A percentile compares a stretch with the other conserved stretches of the same genome.
phyloP scores from a whole-genome alignment of 2,797 vertebrate species.

The Nannoperca obscura region DNA sequence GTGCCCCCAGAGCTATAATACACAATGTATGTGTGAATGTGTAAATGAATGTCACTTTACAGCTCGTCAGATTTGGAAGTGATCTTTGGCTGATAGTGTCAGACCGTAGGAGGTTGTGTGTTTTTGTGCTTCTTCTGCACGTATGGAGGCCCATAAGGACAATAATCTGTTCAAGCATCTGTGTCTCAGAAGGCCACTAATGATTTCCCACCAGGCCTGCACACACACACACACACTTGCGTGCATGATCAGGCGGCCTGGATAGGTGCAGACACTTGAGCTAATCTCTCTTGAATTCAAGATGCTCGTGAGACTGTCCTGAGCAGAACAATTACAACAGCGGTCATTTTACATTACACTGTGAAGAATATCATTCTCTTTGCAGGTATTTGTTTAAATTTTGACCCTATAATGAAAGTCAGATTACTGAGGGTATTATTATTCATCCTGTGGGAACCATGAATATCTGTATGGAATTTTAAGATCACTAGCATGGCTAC shows the following conservation, averaged over 20 bases:
- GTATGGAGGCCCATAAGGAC: slow-evolving; percentile 45
- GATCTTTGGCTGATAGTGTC: slow-evolving; percentile 26
- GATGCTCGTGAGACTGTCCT: not conserved
- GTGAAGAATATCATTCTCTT: not conserved
- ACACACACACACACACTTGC: not conserved
- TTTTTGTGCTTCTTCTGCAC: not conserved
- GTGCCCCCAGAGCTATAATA: not conserved
- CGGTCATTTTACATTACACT: too few species aligned
- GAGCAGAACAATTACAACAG: not conserved
- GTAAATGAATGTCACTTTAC: not conserved
- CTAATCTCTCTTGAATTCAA: not conserved
- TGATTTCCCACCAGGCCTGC: slow-evolving; percentile 47
- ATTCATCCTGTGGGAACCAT: too few species aligned
- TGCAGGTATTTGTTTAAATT: not conserved
- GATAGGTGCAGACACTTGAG: slow-evolving; percentile 15
- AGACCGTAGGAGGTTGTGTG: not conserved
- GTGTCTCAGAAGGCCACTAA: slow-evolving; percentile 53
- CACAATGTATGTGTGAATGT: not conserved
- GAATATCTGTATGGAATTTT: not conserved
- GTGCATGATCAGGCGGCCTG: not conserved
- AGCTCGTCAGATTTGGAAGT: slow-evolving; percentile 9
- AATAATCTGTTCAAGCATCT: slow-evolving; percentile 69
- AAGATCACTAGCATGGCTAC: not conserved
- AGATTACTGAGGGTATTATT: not conserved
- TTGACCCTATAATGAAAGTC: not conserved